Percentiles rank a stretch among this genome's conserved stretches.
Evolutionary conservation across 1,140 invertebrate species (phyloP).

Genomic region (Drosophila busckii): DNA sequence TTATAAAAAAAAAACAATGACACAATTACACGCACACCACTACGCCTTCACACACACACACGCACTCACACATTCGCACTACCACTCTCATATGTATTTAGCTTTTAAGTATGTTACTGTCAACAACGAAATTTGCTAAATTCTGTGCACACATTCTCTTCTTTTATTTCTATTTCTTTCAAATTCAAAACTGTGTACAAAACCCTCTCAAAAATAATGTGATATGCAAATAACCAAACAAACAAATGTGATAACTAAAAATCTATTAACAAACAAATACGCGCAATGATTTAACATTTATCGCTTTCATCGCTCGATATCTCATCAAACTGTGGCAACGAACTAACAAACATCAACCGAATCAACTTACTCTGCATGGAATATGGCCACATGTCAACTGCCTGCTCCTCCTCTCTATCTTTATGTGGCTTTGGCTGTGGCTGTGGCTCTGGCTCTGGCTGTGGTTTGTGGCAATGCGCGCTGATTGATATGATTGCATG

Average conservation of each 20-base stretch:
- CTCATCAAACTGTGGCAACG: conserved; percentile 40
- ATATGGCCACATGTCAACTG: conserved; percentile 22
- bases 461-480: conserved; percentile 36
- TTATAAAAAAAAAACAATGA: conserved; percentile 6
- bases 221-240: conserved; percentile 46
- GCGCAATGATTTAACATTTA: conserved; percentile 43
- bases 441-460: conserved; percentile 12
- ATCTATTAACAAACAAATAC: conserved; percentile 35
- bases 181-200: conserved; percentile 52
- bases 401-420: conserved; percentile 14
- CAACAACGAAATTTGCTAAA: conserved; percentile 63
- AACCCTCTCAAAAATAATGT: conserved; percentile 12
- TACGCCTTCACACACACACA: conserved; percentile 12
- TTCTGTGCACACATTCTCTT: conserved; percentile 73
- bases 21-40: conserved; percentile 12
- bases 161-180: conserved; percentile 76
- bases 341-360: conserved; percentile 45
- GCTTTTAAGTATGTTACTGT: conserved; percentile 28
- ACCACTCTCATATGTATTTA: conserved; percentile 39
- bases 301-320: conserved; percentile 58
- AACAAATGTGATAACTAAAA: conserved; percentile 17
- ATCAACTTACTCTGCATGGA: conserved; percentile 42
- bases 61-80: conserved; percentile 9
- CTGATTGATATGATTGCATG: conserved; percentile 36
- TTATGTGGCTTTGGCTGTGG: not conserved